Conservation (phyloP, 2,888 invertebrate species). For the Cataglyphis altisquamis region DNA sequence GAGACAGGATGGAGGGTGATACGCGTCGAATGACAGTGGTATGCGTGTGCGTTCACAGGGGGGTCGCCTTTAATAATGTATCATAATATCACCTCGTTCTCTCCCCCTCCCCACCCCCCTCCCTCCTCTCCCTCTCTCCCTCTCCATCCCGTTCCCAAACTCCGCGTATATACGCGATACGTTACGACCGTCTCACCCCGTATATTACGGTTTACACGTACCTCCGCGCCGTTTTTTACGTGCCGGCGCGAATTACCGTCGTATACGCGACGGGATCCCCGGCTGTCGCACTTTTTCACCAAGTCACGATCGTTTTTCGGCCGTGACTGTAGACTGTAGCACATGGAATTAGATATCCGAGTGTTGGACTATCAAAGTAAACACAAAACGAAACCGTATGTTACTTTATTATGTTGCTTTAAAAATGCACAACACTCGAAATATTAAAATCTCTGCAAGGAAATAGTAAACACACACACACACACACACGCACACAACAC, state of each 20-base stretch:
- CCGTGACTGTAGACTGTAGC: constrained; percentile 8
- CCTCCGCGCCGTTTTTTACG: constrained; percentile 56
- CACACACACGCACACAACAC: background rate
- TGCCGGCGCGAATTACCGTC: constrained; percentile 59
- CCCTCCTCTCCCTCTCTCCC: background rate
- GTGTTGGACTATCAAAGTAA: constrained; percentile 10
- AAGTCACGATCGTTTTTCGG: constrained; percentile 35
- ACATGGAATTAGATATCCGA: constrained; percentile 34
- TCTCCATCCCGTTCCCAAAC: background rate
- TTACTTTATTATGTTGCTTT: constrained; percentile 3
- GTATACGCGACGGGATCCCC: constrained; percentile 42
- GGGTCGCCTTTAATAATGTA: constrained; percentile 60
- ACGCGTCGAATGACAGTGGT: constrained; percentile 31
- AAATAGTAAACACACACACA: constrained; percentile 2
- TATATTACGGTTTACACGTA: constrained; percentile 65
- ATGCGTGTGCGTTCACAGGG: constrained; percentile 27
- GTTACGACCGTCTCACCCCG: constrained; percentile 64
- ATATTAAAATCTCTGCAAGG: constrained; percentile 15
- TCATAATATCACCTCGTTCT: constrained; percentile 60
- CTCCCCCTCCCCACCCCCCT: background rate
- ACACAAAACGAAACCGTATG: background rate
- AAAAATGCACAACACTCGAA: constrained; percentile 11
- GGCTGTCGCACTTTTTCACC: constrained; percentile 47
- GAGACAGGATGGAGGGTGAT: constrained; percentile 3
- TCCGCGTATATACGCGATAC: constrained; percentile 45